These are phyloP conservation scores for Orthosia gracilis DNA, from an alignment of 2,888 invertebrate genomes.

Conservation along the genomic window DNA sequence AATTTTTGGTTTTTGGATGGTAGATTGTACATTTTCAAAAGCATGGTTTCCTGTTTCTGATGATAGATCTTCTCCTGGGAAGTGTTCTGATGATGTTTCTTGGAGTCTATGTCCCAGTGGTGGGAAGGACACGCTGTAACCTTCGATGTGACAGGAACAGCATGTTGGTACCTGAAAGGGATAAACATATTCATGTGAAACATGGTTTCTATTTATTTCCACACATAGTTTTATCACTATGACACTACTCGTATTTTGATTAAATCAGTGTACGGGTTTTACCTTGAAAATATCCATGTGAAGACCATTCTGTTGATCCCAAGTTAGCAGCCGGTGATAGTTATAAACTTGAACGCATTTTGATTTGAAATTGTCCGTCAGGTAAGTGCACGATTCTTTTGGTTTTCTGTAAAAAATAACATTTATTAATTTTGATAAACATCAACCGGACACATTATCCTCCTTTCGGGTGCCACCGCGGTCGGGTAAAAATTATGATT, in stretches of 20 bases:
- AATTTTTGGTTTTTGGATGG: slow-evolving; percentile 80
- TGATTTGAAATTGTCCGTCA: slow-evolving; percentile 95
- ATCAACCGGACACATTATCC: too few relatives aligned
- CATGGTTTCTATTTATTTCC: background rate
- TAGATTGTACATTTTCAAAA: slow-evolving; percentile 87
- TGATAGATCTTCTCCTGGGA: slow-evolving; percentile 91
- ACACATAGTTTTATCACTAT: background rate
- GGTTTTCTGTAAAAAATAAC: slow-evolving; percentile 91
- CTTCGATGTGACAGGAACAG: slow-evolving; percentile 95
- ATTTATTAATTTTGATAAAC: background rate
- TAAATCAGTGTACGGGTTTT: too few relatives aligned
- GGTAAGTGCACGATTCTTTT: slow-evolving; percentile 94
- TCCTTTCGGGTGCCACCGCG: too few relatives aligned
- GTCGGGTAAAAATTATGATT: too few relatives aligned
- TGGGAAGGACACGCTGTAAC: slow-evolving; percentile 93
- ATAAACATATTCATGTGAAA: slow-evolving; percentile 95
- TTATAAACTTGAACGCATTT: slow-evolving; percentile 96
- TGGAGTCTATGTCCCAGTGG: slow-evolving; percentile 91
- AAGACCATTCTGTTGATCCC: slow-evolving; percentile 95
- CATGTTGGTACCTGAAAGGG: slow-evolving; percentile 93
- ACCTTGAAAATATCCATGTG: slow-evolving; percentile 96
- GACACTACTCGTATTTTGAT: too few relatives aligned
- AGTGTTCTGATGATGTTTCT: slow-evolving; percentile 88
- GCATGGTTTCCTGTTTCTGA: slow-evolving; percentile 87
- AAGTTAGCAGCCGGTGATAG: slow-evolving; percentile 95